Evolutionary conservation across 2,113 vertebrate genomes (phyloP), one percentile per base, ranked within the genome.

Genomic region (Verasper variegatus): DNA sequence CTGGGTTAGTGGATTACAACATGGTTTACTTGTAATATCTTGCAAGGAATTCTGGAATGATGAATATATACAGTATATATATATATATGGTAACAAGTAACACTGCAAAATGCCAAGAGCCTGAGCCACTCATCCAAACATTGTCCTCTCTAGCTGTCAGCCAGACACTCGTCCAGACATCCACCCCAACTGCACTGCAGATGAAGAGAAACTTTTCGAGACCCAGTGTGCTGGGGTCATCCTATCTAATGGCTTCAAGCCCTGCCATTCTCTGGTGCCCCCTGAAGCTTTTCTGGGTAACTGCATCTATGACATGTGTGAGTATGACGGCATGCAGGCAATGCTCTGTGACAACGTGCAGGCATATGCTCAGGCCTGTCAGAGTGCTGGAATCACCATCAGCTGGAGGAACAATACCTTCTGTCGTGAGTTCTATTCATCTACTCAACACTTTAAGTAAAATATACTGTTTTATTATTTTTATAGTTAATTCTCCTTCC

Each of bases 381-480:
- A 92, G 83, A 93, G 91, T 7, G 83, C 90, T 0, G 94, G 94
- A 0, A 78, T 96, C 64, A 87, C 74, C 37, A 74, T 96, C 60
- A 94, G 90, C 37, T 97, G 96, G 96, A 96, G 96, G 73, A 97
- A 96, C 78, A 84, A 18, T 84, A 96, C 91, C 49, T 96, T 96
- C 91, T 97, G 96, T 61, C 92, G 95, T 97, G 76, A 95, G 96
- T 94, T 1, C 18, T 2, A 13, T 2, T 2, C 5, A 4, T 26
- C 10, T 2, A 24, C 11, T 8, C 18, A 20, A 26, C 55, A 18
- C 6, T 10, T 12, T 1, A 10, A 27, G 8, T 5, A 10, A n/a
- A 21, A 0, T 11, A 21, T 31, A 0, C 11, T 0, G 2, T 63
- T 57, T 8, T 35, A 1, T 2, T 21, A 4, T 18, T 31, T 2